Conservation (phyloP, 2,113 vertebrate genomes). For the Cygnus buccinator region DNA sequence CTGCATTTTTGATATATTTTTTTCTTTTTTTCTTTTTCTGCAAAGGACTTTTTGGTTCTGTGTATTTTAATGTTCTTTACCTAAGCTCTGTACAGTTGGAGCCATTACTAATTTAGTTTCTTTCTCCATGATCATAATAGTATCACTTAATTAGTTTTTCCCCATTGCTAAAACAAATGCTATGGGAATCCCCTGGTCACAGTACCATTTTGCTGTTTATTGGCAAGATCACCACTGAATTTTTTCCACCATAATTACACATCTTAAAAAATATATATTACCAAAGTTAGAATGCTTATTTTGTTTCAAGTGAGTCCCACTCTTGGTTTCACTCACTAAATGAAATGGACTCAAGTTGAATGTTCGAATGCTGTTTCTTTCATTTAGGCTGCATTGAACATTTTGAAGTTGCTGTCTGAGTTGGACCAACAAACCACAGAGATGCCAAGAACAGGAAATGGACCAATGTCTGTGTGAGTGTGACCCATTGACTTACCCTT, state of each 20-base stretch:
- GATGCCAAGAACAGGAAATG: conserved; percentile 90
- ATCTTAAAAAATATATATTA: background rate
- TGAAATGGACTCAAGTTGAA: background rate
- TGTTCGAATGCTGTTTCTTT: background rate
- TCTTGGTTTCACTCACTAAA: background rate
- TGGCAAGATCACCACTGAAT: background rate
- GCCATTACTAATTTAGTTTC: background rate
- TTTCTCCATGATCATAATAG: background rate
- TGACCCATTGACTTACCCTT: background rate
- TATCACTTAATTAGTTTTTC: background rate
- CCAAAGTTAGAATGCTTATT: background rate
- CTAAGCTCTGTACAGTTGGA: background rate
- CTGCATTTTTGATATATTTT: background rate
- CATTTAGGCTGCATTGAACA: conserved; percentile 92
- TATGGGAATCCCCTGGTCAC: background rate
- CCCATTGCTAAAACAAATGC: background rate
- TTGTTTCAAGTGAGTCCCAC: background rate
- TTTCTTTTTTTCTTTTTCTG: background rate
- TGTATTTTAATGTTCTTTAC: background rate
- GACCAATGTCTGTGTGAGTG: conserved; percentile 94
- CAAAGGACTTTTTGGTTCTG: background rate
- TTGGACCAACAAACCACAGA: conserved; percentile 93
- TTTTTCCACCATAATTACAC: background rate
- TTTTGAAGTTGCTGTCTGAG: conserved; percentile 96
- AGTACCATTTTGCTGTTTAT: background rate